Percentiles rank a stretch among this genome's conserved stretches.
phyloP scores from a whole-genome alignment of 2,888 invertebrate species.

The Flexamia atlantica region DNA sequence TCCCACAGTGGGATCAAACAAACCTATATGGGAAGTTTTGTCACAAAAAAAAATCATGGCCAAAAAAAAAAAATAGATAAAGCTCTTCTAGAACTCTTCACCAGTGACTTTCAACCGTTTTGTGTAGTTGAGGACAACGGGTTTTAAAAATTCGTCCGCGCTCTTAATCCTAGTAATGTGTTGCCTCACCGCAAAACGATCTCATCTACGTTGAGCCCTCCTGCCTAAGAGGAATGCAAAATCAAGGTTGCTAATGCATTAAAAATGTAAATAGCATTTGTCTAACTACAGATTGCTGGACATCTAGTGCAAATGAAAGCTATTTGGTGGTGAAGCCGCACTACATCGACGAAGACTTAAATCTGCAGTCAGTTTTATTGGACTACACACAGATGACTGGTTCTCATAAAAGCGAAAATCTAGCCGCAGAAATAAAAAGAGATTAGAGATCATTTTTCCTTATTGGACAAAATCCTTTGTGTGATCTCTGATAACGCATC shows the following conservation, averaged over 20 bases:
- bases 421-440: slow-evolving; percentile 46
- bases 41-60: slow-evolving; percentile 3
- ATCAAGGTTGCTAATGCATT: background rate
- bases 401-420: slow-evolving; percentile 36
- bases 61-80: slow-evolving; percentile 56
- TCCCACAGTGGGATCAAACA: too few relatives aligned
- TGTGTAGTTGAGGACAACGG: slow-evolving; percentile 59
- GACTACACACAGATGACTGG: background rate
- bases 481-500: slow-evolving; percentile 46
- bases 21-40: slow-evolving; percentile 3
- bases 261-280: slow-evolving; percentile 11
- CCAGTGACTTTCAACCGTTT: slow-evolving; percentile 60
- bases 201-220: slow-evolving; percentile 16
- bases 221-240: background rate
- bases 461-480: background rate
- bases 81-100: slow-evolving; percentile 32
- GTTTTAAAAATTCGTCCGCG: slow-evolving; percentile 6
- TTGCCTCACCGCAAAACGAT: slow-evolving; percentile 42
- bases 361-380: slow-evolving; percentile 26
- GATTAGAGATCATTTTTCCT: background rate
- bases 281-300: slow-evolving; percentile 55
- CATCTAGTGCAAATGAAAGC: slow-evolving; percentile 44
- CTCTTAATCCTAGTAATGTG: slow-evolving; percentile 11
- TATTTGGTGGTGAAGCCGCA: slow-evolving; percentile 54
- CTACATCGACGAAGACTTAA: slow-evolving; percentile 40